Evolutionary conservation across 2,797 vertebrate species (phyloP).

Genomic region (Gallinago solitaria): DNA sequence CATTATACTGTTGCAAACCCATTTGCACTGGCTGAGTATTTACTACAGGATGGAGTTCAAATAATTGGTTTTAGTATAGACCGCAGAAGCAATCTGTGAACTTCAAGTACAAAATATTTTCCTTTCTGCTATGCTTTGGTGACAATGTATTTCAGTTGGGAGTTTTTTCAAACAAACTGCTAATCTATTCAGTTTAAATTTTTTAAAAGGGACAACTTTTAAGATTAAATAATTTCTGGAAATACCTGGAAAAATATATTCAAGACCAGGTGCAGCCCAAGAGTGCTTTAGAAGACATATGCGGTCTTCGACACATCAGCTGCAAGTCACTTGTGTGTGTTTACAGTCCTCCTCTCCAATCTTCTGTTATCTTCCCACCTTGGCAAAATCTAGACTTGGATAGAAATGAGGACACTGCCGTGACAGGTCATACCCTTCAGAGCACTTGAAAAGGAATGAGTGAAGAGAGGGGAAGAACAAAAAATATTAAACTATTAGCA

Average conservation of each 20-base stretch:
- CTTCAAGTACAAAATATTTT: background rate
- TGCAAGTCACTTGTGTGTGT: background rate
- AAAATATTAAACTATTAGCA: background rate
- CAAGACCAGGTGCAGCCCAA: background rate
- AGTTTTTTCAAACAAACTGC: background rate
- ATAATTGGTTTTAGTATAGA: background rate
- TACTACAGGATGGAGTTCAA: background rate
- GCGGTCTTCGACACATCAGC: background rate
- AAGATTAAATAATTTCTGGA: background rate
- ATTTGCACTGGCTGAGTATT: background rate
- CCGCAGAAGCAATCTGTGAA: background rate
- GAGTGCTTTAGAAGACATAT: background rate
- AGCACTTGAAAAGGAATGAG: background rate
- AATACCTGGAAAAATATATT: background rate
- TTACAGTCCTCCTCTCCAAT: background rate
- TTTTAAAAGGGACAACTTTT: background rate
- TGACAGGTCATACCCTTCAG: background rate
- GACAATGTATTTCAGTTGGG: background rate
- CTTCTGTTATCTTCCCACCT: background rate
- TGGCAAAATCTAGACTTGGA: background rate
- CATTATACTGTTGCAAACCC: background rate
- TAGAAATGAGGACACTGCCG: background rate
- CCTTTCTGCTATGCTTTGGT: background rate
- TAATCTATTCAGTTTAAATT: background rate
- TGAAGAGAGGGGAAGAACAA: background rate